Evolutionary conservation across 2,113 vertebrate genomes (phyloP), one percentile per base, ranked within the genome.

Genomic region (Ctenodactylus gundi): DNA sequence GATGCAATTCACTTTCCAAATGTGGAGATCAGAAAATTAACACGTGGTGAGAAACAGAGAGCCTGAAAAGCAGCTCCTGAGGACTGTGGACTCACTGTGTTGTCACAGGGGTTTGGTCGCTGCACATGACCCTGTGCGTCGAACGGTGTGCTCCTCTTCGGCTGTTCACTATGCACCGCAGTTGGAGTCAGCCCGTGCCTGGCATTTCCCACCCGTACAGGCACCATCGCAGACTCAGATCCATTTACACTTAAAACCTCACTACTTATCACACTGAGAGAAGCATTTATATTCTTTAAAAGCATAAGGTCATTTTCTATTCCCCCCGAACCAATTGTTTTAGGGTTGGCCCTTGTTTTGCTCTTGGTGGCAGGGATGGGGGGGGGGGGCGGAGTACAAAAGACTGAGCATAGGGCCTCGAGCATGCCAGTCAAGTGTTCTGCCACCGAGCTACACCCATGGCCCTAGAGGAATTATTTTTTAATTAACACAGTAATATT

Each of bases 211-310:
- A 57, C 51, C 49, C 90, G 3, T 44, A 81, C 2, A 80, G 41
- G 81, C 70, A 82, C 17, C 39, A 49, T 94, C 83, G 13, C 85
- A 93, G 93, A 97, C 87, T 93, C 46, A 36, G 51, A 20, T 41
- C 57, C 87, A 57, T 18, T 36, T 27, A 93, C 53, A 62, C 73
- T 78, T 88, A 81, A 89, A 89, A 44, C 20, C 6, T 88, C 60
- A 78, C 39, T 46, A 49, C 25, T 46, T 86, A 62, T 4, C 25
- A 84, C 55, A 57, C 5, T 41, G 57, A 21, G 46, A 64, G 21
- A 88, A 92, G 83, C 58, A 94, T 96, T 86, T 88, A 83, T 77
- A 88, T 81, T 88, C 94, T 94, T 94, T 81, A 91, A 96, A 96
- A 70, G 84, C 1, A 89, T 68, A 41, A 53, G 81, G 20, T 67